These are phyloP conservation scores for Ricordea florida DNA, from an alignment of 92 coral and sea anemone species.

Conservation along the genomic window DNA sequence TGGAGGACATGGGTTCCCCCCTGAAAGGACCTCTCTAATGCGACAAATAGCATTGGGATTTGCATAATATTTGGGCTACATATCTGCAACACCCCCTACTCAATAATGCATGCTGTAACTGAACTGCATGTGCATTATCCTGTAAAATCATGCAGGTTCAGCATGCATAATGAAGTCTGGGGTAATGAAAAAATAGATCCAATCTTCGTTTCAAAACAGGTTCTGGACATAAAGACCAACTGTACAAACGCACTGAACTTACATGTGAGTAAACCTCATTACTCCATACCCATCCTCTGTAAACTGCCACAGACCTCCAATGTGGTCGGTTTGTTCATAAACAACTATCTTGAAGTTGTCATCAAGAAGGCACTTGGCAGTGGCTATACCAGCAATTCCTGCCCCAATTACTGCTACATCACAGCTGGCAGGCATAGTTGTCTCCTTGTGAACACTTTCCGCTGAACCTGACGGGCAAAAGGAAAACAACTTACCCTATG, in stretches of 20 bases:
- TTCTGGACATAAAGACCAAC: not conserved
- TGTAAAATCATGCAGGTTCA: too few relatives aligned
- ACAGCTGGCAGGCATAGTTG: not conserved
- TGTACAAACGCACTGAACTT: not conserved
- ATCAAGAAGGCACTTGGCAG: slow-evolving; percentile 81
- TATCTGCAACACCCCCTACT: too few relatives aligned
- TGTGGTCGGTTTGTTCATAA: slow-evolving; percentile 52
- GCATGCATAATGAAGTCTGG: too few relatives aligned
- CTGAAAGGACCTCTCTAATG: too few relatives aligned
- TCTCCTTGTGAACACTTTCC: not conserved
- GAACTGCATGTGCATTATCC: too few relatives aligned
- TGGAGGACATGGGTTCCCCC: too few relatives aligned
- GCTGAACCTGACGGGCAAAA: not conserved
- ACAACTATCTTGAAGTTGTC: slow-evolving; percentile 72
- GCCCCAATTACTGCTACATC: slow-evolving; percentile 82
- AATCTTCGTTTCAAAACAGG: not conserved
- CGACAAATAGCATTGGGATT: too few relatives aligned
- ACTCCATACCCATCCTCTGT: slow-evolving; percentile 75
- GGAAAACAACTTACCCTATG: not conserved
- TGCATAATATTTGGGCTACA: too few relatives aligned
- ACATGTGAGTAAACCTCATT: slow-evolving; percentile 91
- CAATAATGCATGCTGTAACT: too few relatives aligned
- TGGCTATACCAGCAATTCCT: slow-evolving; percentile 76
- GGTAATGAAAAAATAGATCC: not conserved
- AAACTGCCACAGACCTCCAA: slow-evolving; percentile 85